Evolutionary conservation across 2,113 vertebrate species (phyloP), one percentile per base, ranked within the genome.

Genomic region (Sisor rabdophorus): DNA sequence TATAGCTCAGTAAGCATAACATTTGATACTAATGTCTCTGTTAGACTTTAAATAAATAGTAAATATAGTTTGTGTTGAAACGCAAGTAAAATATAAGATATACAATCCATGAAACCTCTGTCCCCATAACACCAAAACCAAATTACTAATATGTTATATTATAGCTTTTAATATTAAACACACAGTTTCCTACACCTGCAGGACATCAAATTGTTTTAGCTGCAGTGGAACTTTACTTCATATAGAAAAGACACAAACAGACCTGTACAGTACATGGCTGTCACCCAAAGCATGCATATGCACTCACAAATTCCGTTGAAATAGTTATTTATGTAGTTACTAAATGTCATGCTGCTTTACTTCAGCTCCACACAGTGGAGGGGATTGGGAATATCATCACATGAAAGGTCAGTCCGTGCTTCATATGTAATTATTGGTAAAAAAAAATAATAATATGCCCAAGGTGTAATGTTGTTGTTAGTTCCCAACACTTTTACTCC

Each of bases 301-400:
- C 54, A 70, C 78, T 48, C 70, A 55, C 40, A 63, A 30, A 19
- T 40, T 63, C 11, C 30, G n/a, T 40, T 60, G 15, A 32, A 13
- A 30, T 2, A 32, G 9, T 60, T 32, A 30, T 19, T 60, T 15
- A 17, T 30, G 58, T 9, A 60, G 15, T 59, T 26, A 30, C 8
- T 59, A 16, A 30, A 60, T 30, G 26, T 13, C 9, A 15, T 28
- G 24, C 7, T 48, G 36, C 74, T 67, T 73, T 67, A 22, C 11
- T 67, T 16, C 50, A 71, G 75, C 77, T 40, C 80, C 71, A 68
- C 73, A 53, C 22, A 63, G 71, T 71, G 65, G 28, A 58, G 64
- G 28, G 20, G 11, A 65, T 28, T 65, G 30, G 61, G 22, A 68
- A 80, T 60, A 30, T 65, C 73, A 40, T 70, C 47, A 63, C 64